Evolutionary conservation across 64 coral and sea anemone genomes (phyloP), one percentile per base, ranked within the genome.

Genomic region (Hydrozoanthus tunicans): DNA sequence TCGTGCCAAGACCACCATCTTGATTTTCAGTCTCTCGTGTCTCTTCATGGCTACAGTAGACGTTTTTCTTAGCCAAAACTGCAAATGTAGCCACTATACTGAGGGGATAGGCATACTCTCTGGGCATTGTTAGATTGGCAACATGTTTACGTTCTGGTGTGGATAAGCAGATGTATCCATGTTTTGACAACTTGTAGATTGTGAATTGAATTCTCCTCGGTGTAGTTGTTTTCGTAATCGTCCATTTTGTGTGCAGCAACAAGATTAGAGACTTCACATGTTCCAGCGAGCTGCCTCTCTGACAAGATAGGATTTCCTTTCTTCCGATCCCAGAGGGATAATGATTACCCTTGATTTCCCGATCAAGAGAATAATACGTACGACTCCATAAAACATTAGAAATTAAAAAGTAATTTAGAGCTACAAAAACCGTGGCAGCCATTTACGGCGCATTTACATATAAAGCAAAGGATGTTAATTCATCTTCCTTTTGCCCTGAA

Each of bases 41-140:
- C 70, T 59, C 32, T 63, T 86, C 64, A 43, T 86, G 82, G 57
- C 60, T 43, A 62, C 82, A 27, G 82, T 51, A 69, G 57, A 86
- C 60, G 82, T 63, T 51, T 86, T 86, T 12, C 81, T 70, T 51
- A 62, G 82, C 82, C 82, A 86, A 63, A 86, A 86, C 82, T 86
- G 82, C 64, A 86, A 14, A 3, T 15, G 82, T 0, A 86, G 82
- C 82, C 82, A 53, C 64, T 84, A 25, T 7, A 84, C 61, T 60
- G 81, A 84, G 12, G 82, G 82, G 15, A 86, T 86, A 6, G 82
- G 25, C 12, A 66, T 83, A 83, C 82, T 62, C 7, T 86, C 82
- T 17, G 82, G 82, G 14, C 26, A 86, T 51, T 64, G 65, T 68
- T 14, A 0, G 65, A 68, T 68, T 6, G 65, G 65, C 65, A 68